Conservation (phyloP, 2,113 vertebrate genomes). For the Megaleporinus macrocephalus region DNA sequence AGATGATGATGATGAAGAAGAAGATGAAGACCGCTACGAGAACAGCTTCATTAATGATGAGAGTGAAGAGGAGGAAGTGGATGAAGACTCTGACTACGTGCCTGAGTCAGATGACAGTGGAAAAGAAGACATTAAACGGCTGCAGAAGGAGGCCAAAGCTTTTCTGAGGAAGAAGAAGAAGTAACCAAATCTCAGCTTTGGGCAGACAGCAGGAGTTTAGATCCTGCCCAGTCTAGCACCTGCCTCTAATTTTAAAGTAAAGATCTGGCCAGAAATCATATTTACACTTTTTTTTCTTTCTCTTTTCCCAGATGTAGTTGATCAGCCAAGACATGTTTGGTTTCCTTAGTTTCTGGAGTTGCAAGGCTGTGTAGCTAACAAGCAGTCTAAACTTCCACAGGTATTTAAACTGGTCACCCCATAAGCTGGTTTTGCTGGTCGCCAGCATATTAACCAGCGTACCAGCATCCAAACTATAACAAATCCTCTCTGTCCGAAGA, state of each 20-base stretch:
- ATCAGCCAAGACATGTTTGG: not conserved
- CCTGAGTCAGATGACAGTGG: conserved; percentile 64
- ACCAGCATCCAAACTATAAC: too few relatives aligned
- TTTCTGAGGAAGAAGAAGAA: conserved; percentile 65
- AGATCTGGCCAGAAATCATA: not conserved
- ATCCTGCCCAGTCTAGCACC: not conserved
- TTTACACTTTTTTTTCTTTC: not conserved
- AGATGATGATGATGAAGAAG: not conserved
- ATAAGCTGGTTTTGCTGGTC: too few relatives aligned
- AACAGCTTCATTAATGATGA: conserved; percentile 75
- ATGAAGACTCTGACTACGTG: conserved; percentile 70
- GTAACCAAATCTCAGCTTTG: conserved; percentile 8
- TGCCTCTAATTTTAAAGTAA: not conserved
- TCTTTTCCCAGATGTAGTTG: not conserved
- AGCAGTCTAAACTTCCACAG: too few relatives aligned
- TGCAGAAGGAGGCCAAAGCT: conserved; percentile 63
- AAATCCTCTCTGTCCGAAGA: too few relatives aligned
- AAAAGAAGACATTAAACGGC: conserved; percentile 61
- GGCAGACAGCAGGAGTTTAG: not conserved
- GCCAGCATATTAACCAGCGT: too few relatives aligned
- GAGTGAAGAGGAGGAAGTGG: conserved; percentile 68
- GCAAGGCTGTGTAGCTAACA: not conserved
- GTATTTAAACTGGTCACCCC: too few relatives aligned
- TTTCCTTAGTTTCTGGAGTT: not conserved
- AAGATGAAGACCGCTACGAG: conserved; percentile 56